phyloP scores from a whole-genome alignment of 23 tunicate genomes.

The Ascidia mentula region DNA sequence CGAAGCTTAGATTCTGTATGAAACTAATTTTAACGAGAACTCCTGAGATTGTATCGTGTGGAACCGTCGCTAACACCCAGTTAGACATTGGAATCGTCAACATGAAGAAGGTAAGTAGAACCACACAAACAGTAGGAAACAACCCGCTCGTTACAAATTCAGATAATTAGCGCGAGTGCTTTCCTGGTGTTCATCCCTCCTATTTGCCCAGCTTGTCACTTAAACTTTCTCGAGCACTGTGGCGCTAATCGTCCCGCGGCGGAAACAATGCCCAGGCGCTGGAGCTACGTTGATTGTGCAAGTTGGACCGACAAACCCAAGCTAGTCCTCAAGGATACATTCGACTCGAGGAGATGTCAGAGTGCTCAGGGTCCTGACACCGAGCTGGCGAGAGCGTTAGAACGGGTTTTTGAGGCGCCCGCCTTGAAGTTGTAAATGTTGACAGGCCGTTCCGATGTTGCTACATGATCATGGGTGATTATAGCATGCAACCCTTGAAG shows the following conservation, averaged over 20 bases:
- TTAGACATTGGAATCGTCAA: too few species aligned
- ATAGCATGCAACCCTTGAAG: too few species aligned
- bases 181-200: neutral
- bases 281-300: neutral
- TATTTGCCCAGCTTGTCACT: neutral
- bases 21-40: too few species aligned
- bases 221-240: neutral
- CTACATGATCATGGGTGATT: too few species aligned
- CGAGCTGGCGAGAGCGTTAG: neutral
- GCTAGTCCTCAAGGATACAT: neutral
- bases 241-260: neutral
- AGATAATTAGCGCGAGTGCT: neutral
- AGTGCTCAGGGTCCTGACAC: neutral
- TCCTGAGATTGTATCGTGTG: too few species aligned
- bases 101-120: neutral
- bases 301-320: neutral
- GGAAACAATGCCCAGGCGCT: neutral
- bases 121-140: neutral
- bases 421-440: neutral
- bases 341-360: neutral
- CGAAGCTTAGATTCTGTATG: too few species aligned
- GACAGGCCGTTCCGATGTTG: neutral
- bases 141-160: neutral
- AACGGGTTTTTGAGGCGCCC: neutral
- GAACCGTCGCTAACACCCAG: too few species aligned